A percentile compares a stretch with the other conserved stretches of the same genome.
Conservation (phyloP, 1,140 invertebrate species). For the Sarcophaga peregrina region DNA sequence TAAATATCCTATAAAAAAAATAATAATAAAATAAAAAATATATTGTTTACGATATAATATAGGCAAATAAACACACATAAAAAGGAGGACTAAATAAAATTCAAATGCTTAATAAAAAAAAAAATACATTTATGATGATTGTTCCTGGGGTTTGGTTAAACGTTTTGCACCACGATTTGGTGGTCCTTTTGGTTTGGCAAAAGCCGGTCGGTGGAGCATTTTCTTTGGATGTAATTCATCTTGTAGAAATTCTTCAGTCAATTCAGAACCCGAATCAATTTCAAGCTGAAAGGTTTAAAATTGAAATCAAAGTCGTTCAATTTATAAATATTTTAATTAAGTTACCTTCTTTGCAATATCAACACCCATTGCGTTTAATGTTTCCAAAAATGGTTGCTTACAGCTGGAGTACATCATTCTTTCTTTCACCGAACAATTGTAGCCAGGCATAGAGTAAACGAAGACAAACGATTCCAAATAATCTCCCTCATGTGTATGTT, state of each 20-base stretch:
- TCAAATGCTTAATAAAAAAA: neutral
- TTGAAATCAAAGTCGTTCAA: conserved; percentile 39
- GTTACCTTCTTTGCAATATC: conserved; percentile 85
- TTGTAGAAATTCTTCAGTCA: conserved; percentile 89
- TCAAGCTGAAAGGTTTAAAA: conserved; percentile 78
- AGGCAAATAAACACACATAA: neutral
- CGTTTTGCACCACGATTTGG: conserved; percentile 90
- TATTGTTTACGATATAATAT: neutral
- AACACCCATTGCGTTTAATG: conserved; percentile 81
- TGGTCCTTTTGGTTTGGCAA: conserved; percentile 95
- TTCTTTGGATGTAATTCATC: conserved; percentile 96
- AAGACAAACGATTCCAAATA: conserved; percentile 90
- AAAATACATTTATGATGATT: conserved; percentile 39
- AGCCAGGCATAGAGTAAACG: conserved; percentile 97
- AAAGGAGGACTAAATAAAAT: neutral
- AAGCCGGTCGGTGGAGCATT: conserved; percentile 88
- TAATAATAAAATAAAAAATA: neutral
- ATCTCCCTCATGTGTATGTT: conserved; percentile 93
- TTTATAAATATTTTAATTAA: conserved; percentile 44
- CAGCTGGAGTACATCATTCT: conserved; percentile 98
- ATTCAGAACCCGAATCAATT: conserved; percentile 88
- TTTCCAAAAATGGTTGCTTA: conserved; percentile 86
- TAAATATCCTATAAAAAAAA: conserved; percentile 3
- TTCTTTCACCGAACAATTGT: conserved; percentile 93
- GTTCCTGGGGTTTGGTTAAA: conserved; percentile 71